Percentiles rank a stretch among this genome's conserved stretches.
These are phyloP conservation scores for Drosophila ezoana DNA, from an alignment of 2,888 invertebrate species.

Conservation along the genomic window DNA sequence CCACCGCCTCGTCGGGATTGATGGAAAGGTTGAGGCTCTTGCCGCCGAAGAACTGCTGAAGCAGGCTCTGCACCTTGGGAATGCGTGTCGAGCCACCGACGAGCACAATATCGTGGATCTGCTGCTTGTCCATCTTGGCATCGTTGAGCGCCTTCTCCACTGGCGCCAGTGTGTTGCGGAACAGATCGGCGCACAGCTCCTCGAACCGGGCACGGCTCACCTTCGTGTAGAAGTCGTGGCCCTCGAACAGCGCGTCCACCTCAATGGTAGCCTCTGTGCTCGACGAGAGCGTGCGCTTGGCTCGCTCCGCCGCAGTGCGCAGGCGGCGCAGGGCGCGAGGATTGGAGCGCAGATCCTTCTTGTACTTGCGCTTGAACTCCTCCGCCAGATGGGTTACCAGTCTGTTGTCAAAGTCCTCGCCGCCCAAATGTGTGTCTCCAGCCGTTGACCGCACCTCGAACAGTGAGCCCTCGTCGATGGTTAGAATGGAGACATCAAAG, in stretches of 20 bases:
- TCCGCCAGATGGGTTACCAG: constrained; percentile 33
- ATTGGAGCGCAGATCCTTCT: constrained; percentile 10
- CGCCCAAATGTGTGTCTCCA: constrained; percentile 96
- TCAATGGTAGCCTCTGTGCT: constrained; percentile 41
- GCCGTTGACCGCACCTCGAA: constrained; percentile 99
- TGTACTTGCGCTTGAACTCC: constrained; percentile 35
- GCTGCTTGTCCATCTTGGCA: constrained; percentile 43
- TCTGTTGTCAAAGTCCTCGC: constrained; percentile 88
- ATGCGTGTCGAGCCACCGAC: constrained; percentile 43
- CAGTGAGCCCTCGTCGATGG: constrained; percentile 90
- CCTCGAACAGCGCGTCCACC: constrained; percentile 36
- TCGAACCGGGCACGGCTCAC: constrained; percentile 25
- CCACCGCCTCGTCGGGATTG: constrained; percentile 40
- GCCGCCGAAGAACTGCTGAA: constrained; percentile 40
- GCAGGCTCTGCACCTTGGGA: constrained; percentile 35
- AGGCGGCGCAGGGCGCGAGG: constrained; percentile 18
- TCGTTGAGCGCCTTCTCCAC: constrained; percentile 39
- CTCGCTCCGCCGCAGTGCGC: constrained; percentile 37
- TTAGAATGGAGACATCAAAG: constrained; percentile 31
- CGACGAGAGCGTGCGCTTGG: constrained; percentile 37
- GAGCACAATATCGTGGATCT: constrained; percentile 38
- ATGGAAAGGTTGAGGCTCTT: constrained; percentile 38
- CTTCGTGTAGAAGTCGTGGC: constrained; percentile 35
- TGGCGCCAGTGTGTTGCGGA: constrained; percentile 36
- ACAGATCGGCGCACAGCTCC: constrained; percentile 30